Evolutionary conservation across 2,797 vertebrate species (phyloP).

Genomic region (Podargus strigoides): DNA sequence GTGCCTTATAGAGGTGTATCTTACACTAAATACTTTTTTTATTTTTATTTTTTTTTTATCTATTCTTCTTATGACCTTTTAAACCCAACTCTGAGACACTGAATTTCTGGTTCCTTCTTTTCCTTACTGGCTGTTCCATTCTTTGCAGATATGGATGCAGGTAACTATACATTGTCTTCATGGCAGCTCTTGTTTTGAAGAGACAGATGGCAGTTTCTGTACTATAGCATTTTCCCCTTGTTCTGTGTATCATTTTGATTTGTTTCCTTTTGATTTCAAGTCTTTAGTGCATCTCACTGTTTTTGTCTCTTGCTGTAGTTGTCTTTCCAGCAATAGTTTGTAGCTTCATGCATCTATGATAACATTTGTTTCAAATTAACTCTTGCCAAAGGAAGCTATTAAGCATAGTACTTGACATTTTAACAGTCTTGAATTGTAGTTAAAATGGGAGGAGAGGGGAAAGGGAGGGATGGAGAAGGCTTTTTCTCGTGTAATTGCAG

Average conservation of each 20-base stretch:
- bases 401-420: background rate
- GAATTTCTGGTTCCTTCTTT: constrained; percentile 84
- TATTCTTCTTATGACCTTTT: constrained; percentile 70
- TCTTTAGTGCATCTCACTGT: constrained; percentile 69
- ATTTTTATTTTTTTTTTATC: constrained; percentile 45
- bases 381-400: background rate
- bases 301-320: constrained; percentile 69
- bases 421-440: background rate
- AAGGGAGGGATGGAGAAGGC: background rate
- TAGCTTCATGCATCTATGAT: constrained; percentile 64
- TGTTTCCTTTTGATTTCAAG: constrained; percentile 59
- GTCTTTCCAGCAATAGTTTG: constrained; percentile 64
- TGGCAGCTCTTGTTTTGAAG: constrained; percentile 70
- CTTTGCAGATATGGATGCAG: constrained; percentile 99
- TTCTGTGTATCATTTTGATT: constrained; percentile 62
- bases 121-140: constrained; percentile 86
- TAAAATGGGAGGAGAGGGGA: background rate
- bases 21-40: constrained; percentile 9
- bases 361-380: constrained; percentile 71
- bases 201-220: constrained; percentile 54
- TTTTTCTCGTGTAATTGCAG: background rate
- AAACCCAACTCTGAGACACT: constrained; percentile 77
- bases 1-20: background rate
- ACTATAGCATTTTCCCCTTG: constrained; percentile 44
- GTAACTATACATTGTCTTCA: constrained; percentile 85